These are phyloP conservation scores for Drymonia ruficornis DNA, from an alignment of 2,888 invertebrate genomes.

Conservation along the genomic window DNA sequence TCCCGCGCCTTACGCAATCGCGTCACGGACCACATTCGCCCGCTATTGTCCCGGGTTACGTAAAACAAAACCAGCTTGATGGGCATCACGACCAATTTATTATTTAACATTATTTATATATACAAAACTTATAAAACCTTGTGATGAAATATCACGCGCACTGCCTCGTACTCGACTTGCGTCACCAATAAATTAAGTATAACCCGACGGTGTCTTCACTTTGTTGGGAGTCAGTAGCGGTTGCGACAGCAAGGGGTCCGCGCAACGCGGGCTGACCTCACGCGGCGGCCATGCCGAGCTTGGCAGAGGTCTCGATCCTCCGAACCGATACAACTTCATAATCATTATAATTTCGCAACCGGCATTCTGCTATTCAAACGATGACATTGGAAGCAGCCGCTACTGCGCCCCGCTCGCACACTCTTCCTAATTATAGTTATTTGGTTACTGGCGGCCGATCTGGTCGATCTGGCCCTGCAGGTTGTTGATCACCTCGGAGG, in stretches of 20 bases:
- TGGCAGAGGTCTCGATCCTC: constrained; percentile 5
- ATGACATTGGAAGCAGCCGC: constrained; percentile 16
- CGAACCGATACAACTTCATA: constrained; percentile 4
- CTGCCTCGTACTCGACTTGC: constrained; percentile 65
- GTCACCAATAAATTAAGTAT: constrained; percentile 75
- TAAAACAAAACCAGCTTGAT: constrained; percentile 58
- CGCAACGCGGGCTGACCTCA: constrained; percentile 19
- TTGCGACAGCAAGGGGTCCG: constrained; percentile 34
- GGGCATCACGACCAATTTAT: constrained; percentile 63
- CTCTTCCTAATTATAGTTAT: constrained; percentile 11
- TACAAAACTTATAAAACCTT: constrained; percentile 70
- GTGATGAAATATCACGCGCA: constrained; percentile 76
- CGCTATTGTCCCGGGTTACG: constrained; percentile 50
- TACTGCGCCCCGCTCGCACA: constrained; percentile 28
- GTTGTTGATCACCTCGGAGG: constrained; percentile 94
- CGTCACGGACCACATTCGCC: constrained; percentile 40
- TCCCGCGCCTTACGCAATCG: constrained; percentile 34
- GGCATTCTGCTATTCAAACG: constrained; percentile 2
- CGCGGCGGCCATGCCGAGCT: constrained; percentile 16
- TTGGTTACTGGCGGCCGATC: constrained; percentile 86
- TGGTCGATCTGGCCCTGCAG: constrained; percentile 93
- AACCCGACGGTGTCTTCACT: constrained; percentile 45
- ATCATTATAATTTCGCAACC: constrained; percentile 12
- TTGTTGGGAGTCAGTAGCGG: constrained; percentile 35
- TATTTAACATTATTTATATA: constrained; percentile 73